phyloP scores from a whole-genome alignment of 1,140 invertebrate genomes.

The Nomia melanderi region DNA sequence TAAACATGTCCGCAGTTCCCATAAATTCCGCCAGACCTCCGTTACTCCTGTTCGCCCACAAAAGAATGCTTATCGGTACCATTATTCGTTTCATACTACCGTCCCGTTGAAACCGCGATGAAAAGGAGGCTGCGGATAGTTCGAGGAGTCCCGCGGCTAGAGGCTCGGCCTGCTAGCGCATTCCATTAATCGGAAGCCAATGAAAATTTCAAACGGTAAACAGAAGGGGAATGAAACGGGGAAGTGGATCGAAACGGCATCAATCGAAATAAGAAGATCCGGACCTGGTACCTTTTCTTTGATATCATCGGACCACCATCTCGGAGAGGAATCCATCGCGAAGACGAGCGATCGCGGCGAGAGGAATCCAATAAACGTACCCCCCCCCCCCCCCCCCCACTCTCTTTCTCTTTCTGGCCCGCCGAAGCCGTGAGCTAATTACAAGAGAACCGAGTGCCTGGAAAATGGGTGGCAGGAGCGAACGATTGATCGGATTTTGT shows the following conservation, averaged over 20 bases:
- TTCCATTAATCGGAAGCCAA: slow-evolving; percentile 34
- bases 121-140: slow-evolving; percentile 4
- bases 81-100: slow-evolving; percentile 19
- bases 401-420: too few species aligned
- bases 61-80: slow-evolving; percentile 47
- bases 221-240: neutral
- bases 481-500: slow-evolving; percentile 16
- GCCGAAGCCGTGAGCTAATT: slow-evolving; percentile 27
- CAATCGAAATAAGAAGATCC: neutral
- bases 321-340: neutral
- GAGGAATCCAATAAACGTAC: slow-evolving; percentile 46
- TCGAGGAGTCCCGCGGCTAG: slow-evolving; percentile 7
- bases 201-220: slow-evolving; percentile 28
- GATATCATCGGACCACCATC: slow-evolving; percentile 1
- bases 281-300: slow-evolving; percentile 1
- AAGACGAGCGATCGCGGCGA: neutral
- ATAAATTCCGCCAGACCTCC: slow-evolving; percentile 20
- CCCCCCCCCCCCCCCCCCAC: too few species aligned
- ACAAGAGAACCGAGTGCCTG: neutral
- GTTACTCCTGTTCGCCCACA: slow-evolving; percentile 19
- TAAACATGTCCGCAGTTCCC: neutral
- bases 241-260: too few species aligned
- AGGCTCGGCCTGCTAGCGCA: neutral
- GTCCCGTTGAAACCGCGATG: slow-evolving; percentile 30
- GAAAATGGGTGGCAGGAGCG: neutral